Base-by-base conservation (phyloP, 2,797 vertebrate genomes). In the Decapterus maruadsi region DNA sequence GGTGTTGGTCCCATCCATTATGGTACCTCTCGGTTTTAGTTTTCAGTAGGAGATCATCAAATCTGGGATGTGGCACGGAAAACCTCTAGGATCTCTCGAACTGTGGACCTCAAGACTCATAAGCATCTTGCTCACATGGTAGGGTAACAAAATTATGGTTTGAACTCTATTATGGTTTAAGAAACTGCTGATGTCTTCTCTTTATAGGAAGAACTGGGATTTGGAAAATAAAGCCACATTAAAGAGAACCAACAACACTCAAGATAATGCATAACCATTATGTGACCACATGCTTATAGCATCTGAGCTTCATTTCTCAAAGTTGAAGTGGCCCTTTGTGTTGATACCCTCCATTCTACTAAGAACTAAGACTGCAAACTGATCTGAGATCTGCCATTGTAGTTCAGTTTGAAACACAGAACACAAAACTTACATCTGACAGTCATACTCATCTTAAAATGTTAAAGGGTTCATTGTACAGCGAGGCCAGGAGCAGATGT, bases 131-230 rank as follows among this genome's bases (percentile, higher is more conserved):
- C 70, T 73, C 66, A 65, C 68, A 83, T 81, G 80, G 56, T 72
- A 75, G 63, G 14, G 62, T 3, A 63, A 70, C 59, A 72, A 78
- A 83, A 87, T 81, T 69, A 87, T 84, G 85, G 85, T 90, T 88
- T 82, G 65, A 87, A 83, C 78, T 70, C 67, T 84, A 87, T 90
- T 90, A 81, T 89, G 90, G 87, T 74, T 89, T 68, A 6, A 43
- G 80, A 91, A 92, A 90, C 60, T 92, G 94, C 90, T 93, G 91
- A 94, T 77, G 69, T 82, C 58, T 79, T 54, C 40, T 77, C 60
- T 91, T 88, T 68, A 81, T 78, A 88, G 74, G 68, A 86, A 78
- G 79, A 62, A 68, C 50, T 81, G 57, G 80, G 79, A 84, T 80
- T 71, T 71, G 80, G 81, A 91, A 89, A 89, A 83, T 69, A 53